Base-by-base conservation (phyloP, 2,888 invertebrate species). In the Latrodectus elegans region DNA sequence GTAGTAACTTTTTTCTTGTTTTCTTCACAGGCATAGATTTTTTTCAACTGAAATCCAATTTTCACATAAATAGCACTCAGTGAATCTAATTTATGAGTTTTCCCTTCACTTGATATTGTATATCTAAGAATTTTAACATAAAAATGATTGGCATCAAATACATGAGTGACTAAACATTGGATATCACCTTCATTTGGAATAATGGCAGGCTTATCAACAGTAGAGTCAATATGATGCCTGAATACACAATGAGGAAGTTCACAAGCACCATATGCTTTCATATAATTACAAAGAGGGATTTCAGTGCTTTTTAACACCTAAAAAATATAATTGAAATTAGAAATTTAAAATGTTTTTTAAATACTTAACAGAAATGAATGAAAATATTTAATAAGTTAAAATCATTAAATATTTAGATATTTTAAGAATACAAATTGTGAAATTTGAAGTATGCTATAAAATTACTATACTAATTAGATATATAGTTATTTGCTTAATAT, bases 261-360 rank as follows among this genome's bases (percentile, higher is more conserved):
- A 91, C 96, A 96, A 81, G 93, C 92, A 8, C 96, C 96, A 90
- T 95, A 94, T 52, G 94, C 92, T 87, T 95, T 93, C 6, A 95
- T 90, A 83, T 92, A 93, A 22, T 93, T 92, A 91, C 96, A 96
- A 14, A 95, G 53, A 53, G 80, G 64, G 38, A 49, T 8, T 64
- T 65, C 53, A 10, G 22, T 22, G 26, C 49, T n/a, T 70, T n/a
- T n/a, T 8, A 0, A 6, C 14, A 60, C 60, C 84, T 79, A n/a
- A 17, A 65, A 73, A 52, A 38, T 38, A 6, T 1, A 6, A 38
- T 6, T 38, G 6, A 38, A 38, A 38, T 38, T 38, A 38, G 38
- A 38, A 38, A 38, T 6, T 51, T 60, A 17, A 65, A 22, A 65
- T 51, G 22, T 10, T 14, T 22, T n/a, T 64, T 9, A 4, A 1